Evolutionary conservation across 2,888 invertebrate species (phyloP), one percentile per base, ranked within the genome.

Genomic region (Diplazon laetatorius): DNA sequence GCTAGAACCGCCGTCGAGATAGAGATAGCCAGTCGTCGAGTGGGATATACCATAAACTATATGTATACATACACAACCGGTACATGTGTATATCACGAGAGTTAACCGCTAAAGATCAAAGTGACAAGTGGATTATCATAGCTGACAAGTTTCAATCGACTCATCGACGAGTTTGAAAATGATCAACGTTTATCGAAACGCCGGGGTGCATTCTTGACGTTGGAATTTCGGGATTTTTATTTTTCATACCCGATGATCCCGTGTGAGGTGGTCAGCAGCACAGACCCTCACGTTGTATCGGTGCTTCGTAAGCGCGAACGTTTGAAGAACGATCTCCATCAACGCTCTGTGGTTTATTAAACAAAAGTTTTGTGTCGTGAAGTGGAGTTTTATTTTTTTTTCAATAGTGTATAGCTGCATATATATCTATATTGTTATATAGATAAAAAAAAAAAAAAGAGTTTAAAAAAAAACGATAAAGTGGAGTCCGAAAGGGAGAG

Each of bases 401-500:
- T 57, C 42, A 68, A 69, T 50, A 55, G 22, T 44, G 2, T 30
- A 48, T 2, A 6, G n/a, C n/a, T 52, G n/a, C 12, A 37, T 30
- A 35, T 14, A 9, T 35, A 16, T 35, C 22, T 16, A 44, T 14
- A 44, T 22, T 14, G n/a, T 14, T 46, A 46, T 46, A 46, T 48
- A 48, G 6, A 4, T 52, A 35, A 3, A 37, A 35, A 12, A n/a
- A 46, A 46, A 20, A 46, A 9, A 14, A 48, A 10, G n/a, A 52
- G 22, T 25, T 62, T 42, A 39, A 25, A 57, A 65, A 71, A 62
- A 48, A 57, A 66, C 80, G 80, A 60, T 80, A 82, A 79, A 82
- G 83, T 83, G 83, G 83, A 83, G 71, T 76, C 82, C 48, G 55
- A 66, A 74, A 76, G 65, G 68, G 52, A 68, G 35, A 16, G 52